Evolutionary conservation across 2,797 vertebrate genomes (phyloP), one percentile per base, ranked within the genome.

Genomic region (Brachyrhaphis roseni): DNA sequence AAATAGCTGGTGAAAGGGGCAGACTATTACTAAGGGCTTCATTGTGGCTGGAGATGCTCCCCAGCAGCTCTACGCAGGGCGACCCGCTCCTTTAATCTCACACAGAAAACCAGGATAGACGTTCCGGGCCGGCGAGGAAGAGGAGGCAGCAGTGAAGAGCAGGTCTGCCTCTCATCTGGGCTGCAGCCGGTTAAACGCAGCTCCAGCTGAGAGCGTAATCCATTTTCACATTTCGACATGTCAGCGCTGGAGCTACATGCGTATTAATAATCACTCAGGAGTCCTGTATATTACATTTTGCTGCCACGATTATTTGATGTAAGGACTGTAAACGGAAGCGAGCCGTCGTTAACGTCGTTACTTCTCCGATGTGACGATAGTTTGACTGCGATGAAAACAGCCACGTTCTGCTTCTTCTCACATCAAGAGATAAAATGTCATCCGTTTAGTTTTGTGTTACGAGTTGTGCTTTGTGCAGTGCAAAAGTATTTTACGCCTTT

Each of bases 11-110:
- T n/a, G 41, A 55, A 41, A 59, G 68, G 13, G 23, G 12, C 31
- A 55, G n/a, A 43, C 46, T 43, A 31, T 55, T 53, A 43, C 15
- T 23, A 70, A 43, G 23, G 64, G 26, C 64, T 77, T 77, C 64
- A 77, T 77, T 77, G 76, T 15, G 20, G n/a, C 49, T 72, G 41
- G 51, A n/a, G 51, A 57, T 28, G 11, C 15, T 68, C 49, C 28
- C 16, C 26, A 16, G 59, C 62, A 36, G 34, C 62, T 64, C 64
- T 5, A 26, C 6, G 47, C 57, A 47, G 15, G 47, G 16, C 34
- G 26, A n/a, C 16, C n/a, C 62, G 1, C 64, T 68, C 36, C 45
- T 49, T 68, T 68, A 13, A 26, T 41, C 36, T 11, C 75, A 10
- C 46, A 36, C 12, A 36, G 23, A 8, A 64, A 76, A 36, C n/a